Percentiles rank a stretch among this genome's conserved stretches.
These are phyloP conservation scores for Cercopithecus mona DNA, from an alignment of 2,113 vertebrate species.

Conservation along the genomic window DNA sequence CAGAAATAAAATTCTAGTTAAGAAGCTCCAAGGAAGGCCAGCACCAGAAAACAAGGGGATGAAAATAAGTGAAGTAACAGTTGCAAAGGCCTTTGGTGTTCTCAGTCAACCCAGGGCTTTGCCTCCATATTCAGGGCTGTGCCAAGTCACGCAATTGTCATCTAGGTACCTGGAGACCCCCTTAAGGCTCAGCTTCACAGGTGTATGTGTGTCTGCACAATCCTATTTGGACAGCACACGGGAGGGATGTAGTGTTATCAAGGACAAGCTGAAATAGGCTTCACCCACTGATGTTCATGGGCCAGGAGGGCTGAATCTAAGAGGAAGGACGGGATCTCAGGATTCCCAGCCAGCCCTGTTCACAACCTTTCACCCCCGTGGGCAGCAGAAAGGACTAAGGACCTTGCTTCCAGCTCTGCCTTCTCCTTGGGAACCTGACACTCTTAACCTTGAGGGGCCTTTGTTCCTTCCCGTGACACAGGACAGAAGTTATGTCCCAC, in stretches of 20 bases:
- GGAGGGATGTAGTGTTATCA: not conserved
- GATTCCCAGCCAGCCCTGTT: not conserved
- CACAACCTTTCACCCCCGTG: not conserved
- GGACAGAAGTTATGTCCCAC: not conserved
- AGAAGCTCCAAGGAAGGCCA: not conserved
- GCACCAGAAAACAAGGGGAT: not conserved
- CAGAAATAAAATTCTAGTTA: not conserved
- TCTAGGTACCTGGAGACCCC: not conserved
- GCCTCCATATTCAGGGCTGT: not conserved
- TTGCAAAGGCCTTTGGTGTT: not conserved
- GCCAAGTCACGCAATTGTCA: not conserved
- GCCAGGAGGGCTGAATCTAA: not conserved
- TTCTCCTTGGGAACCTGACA: not conserved
- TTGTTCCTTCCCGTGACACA: not conserved
- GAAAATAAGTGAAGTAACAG: not conserved
- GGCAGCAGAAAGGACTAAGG: not conserved
- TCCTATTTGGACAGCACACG: not conserved
- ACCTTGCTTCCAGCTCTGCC: not conserved
- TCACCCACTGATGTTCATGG: not conserved
- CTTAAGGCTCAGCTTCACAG: not conserved
- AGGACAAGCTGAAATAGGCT: not conserved
- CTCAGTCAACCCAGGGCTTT: not conserved
- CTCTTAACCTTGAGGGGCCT: not conserved
- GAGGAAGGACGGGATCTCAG: not conserved
- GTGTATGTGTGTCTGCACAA: fast-evolving